Evolutionary conservation across 2,888 invertebrate genomes (phyloP), one percentile per base, ranked within the genome.

Genomic region (Caenorhabditis afra): DNA sequence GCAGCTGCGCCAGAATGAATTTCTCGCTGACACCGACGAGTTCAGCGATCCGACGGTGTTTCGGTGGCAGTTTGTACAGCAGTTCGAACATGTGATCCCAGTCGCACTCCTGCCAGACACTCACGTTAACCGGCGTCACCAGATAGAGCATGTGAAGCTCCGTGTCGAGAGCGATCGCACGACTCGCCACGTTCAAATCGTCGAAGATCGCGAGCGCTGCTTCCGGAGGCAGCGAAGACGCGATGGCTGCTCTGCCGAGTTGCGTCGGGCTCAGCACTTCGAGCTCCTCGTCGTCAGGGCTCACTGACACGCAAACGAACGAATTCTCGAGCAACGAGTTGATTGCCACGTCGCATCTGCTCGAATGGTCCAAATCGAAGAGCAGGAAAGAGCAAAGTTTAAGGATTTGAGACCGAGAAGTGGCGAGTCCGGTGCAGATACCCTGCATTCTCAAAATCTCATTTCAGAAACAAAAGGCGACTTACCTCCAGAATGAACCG

Each of bases 71-170:
- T 62, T 93, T 93, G 87, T 95, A 95, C 95, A 95, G 97, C 45
- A 96, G 90, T 81, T 94, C 94, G 47, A 96, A 92, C 85, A 91
- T 92, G 73, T 91, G 90, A 82, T 91, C 90, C 93, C 93, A 93
- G 87, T 97, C 95, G 57, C 96, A 92, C 87, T 94, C 93, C 73
- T 93, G 87, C 79, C 81, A 93, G 93, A 94, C 94, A 86, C 94
- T 94, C 29, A 95, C 94, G 90, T 95, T 95, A 81, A 95, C 94
- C 0, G 98, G 98, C 1, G 97, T 98, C 47, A 97, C 97, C 88
- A 96, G 92, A 91, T 97, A 99, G 57, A 99, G 94, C 47, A 97
- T 93, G 91, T 99, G 98, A 2, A 99, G 92, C 88, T 99, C 98
- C 66, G 95, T 95, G 90, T 97, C 96, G 12, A 99, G 91, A 0